Percentiles rank a stretch among this genome's conserved stretches.
phyloP scores from a whole-genome alignment of 2,797 vertebrate species.

The Anableps anableps region DNA sequence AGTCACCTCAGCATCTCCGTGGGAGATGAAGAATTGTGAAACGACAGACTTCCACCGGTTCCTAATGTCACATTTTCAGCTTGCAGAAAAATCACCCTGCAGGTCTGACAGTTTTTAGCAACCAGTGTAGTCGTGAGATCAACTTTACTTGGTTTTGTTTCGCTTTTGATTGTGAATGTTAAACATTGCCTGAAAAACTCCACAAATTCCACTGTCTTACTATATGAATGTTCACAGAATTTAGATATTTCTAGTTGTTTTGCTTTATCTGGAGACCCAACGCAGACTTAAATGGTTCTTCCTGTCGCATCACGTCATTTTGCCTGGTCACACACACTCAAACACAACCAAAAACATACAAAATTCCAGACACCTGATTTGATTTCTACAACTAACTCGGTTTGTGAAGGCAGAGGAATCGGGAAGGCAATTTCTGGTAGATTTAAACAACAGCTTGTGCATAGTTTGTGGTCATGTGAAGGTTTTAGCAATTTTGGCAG shows the following conservation, averaged over 20 bases:
- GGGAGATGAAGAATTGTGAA: constrained; percentile 61
- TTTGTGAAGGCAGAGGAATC: constrained; percentile 36
- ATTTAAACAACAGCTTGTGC: constrained; percentile 17
- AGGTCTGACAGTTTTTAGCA: constrained; percentile 38
- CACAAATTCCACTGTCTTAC: constrained; percentile 66
- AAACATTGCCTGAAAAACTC: constrained; percentile 62
- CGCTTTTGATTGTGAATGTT: constrained; percentile 59
- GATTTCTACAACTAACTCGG: constrained; percentile 4
- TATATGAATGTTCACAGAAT: constrained; percentile 73
- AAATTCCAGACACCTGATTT: background rate
- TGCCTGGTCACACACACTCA: constrained; percentile 25
- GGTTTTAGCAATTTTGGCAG: constrained; percentile 43
- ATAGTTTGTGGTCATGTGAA: constrained; percentile 40
- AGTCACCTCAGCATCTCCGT: constrained; percentile 76
- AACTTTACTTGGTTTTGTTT: constrained; percentile 25
- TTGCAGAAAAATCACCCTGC: constrained; percentile 47
- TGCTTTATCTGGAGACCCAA: constrained; percentile 27
- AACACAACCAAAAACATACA: constrained; percentile 10
- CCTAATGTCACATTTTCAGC: constrained; percentile 34
- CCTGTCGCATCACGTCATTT: constrained; percentile 30
- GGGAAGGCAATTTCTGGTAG: constrained; percentile 10
- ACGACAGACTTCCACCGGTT: constrained; percentile 49
- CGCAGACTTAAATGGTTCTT: constrained; percentile 50
- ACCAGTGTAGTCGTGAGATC: constrained; percentile 16
- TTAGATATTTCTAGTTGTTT: constrained; percentile 44